A percentile compares a stretch with the other conserved stretches of the same genome.
phyloP scores from a whole-genome alignment of 2,797 vertebrate species.

The Premnoplex brunnescens region DNA sequence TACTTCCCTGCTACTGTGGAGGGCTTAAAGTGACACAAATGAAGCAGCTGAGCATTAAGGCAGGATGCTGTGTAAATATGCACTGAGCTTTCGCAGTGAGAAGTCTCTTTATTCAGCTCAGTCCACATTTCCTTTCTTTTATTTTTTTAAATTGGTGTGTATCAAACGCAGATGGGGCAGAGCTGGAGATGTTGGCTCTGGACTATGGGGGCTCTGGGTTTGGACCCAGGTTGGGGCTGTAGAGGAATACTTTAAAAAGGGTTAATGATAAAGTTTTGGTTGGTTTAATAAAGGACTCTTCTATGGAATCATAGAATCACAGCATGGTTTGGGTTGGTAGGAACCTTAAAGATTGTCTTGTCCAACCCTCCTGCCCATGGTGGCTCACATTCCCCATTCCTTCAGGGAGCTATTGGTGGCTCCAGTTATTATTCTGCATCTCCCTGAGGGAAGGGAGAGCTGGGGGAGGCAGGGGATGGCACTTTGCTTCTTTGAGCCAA shows the following conservation, averaged over 20 bases:
- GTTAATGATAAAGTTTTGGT: not conserved
- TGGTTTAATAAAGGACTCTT: not conserved
- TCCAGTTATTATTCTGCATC: not conserved
- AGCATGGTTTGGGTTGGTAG: not conserved
- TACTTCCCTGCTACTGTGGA: not conserved
- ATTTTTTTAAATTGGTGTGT: not conserved
- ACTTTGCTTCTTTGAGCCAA: not conserved
- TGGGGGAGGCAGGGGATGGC: not conserved
- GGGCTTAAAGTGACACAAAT: constrained; percentile 45
- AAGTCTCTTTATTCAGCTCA: constrained; percentile 31
- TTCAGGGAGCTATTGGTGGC: not conserved
- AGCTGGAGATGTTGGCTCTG: not conserved
- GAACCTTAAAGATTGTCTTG: not conserved
- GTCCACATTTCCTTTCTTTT: not conserved
- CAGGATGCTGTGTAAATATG: constrained; percentile 45
- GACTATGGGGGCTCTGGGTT: not conserved
- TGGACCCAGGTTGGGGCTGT: not conserved
- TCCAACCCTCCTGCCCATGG: fast-evolving
- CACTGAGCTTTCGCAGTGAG: constrained; percentile 20
- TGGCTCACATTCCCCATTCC: not conserved
- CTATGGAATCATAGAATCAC: not conserved
- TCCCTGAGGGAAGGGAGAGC: not conserved
- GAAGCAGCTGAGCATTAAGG: constrained; percentile 39
- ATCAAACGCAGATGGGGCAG: not conserved
- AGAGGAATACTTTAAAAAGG: not conserved